Percentiles rank a stretch among this genome's conserved stretches.
Evolutionary conservation across 2,797 vertebrate genomes (phyloP).

Genomic region (Neosilurus hyrtlii): DNA sequence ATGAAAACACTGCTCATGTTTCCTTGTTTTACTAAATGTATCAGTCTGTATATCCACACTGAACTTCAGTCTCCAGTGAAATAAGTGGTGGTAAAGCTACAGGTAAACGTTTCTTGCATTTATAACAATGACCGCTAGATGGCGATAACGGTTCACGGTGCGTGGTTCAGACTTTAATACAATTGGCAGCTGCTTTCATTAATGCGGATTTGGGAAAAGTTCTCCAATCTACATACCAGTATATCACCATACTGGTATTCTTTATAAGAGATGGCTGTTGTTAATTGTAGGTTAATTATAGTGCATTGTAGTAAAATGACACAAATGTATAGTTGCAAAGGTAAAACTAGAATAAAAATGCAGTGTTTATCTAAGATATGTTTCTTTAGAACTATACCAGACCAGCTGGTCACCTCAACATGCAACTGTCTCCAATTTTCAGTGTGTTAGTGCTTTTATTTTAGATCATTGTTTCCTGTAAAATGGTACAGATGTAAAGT

Average conservation of each 20-base stretch:
- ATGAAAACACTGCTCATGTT: neutral
- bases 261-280: neutral
- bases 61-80: neutral
- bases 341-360: neutral
- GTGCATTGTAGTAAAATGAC: neutral
- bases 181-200: neutral
- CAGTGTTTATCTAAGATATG: neutral
- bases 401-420: neutral
- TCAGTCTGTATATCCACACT: neutral
- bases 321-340: neutral
- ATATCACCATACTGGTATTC: neutral
- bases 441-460: neutral
- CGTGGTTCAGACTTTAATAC: neutral
- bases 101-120: neutral
- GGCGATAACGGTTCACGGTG: neutral
- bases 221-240: neutral
- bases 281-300: neutral
- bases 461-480: neutral
- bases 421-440: neutral
- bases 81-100: neutral
- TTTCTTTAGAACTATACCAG: neutral
- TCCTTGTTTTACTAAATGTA: slow-evolving; percentile 1
- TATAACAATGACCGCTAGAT: neutral
- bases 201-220: neutral
- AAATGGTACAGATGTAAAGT: neutral